A percentile compares a stretch with the other conserved stretches of the same genome.
phyloP scores from a whole-genome alignment of 2,797 vertebrate species.

The Bufotes viridis region DNA sequence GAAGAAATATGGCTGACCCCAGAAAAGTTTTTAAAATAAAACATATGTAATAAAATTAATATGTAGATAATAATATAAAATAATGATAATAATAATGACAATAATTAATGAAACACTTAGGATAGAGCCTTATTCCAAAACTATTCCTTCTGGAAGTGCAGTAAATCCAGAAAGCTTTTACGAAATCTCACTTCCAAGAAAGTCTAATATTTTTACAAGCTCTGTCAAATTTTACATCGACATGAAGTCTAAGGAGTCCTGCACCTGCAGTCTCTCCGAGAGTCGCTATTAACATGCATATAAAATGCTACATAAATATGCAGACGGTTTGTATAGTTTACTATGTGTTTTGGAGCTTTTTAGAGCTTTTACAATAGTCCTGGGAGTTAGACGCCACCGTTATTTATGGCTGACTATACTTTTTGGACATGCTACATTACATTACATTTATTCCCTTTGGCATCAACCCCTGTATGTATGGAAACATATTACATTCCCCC shows the following conservation, averaged over 20 bases:
- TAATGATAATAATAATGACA: background rate
- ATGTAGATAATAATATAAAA: background rate
- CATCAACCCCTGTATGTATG: background rate
- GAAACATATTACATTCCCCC: slow-evolving; percentile 11
- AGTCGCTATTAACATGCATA: slow-evolving; percentile 24
- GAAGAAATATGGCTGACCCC: no score
- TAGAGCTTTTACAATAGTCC: slow-evolving; percentile 27
- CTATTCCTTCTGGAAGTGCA: background rate
- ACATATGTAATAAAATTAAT: no score
- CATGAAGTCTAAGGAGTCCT: slow-evolving; percentile 40
- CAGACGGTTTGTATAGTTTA: slow-evolving; percentile 34
- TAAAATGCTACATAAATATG: slow-evolving; percentile 27
- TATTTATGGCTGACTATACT: slow-evolving; percentile 36
- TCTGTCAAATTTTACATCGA: slow-evolving; percentile 1
- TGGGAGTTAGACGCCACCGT: slow-evolving; percentile 21
- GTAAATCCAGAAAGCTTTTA: slow-evolving; percentile 23
- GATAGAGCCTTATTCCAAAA: background rate
- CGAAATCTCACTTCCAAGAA: no score
- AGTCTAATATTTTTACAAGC: background rate
- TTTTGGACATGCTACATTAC: slow-evolving; percentile 11
- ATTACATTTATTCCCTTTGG: slow-evolving; percentile 16
- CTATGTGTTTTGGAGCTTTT: slow-evolving; percentile 16
- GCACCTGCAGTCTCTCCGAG: background rate
- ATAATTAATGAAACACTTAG: background rate
- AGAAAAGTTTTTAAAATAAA: no score